These are phyloP conservation scores for Chouioia cunea DNA, from an alignment of 2,888 invertebrate species.

Conservation along the genomic window DNA sequence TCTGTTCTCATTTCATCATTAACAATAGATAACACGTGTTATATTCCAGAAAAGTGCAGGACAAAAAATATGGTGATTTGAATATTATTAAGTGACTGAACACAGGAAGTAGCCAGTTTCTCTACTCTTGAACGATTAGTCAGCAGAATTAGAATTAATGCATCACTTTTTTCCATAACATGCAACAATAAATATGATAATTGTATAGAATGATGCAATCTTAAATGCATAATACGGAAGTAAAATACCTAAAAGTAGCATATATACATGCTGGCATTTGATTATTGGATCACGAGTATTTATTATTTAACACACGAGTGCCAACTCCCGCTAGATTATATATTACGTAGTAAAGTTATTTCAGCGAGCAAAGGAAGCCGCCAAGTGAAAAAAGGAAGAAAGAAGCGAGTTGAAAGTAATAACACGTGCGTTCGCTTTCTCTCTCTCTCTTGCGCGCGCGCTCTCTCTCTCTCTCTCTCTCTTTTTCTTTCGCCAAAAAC, in stretches of 20 bases:
- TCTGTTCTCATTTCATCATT: no score
- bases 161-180: not conserved
- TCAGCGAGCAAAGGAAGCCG: constrained; percentile 22
- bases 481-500: constrained; percentile 2
- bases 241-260: not conserved
- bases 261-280: constrained; percentile 50
- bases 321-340: constrained; percentile 10
- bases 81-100: no score
- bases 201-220: constrained; percentile 6
- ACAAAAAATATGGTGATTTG: no score
- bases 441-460: no score
- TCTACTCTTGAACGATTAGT: no score
- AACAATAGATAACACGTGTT: no score
- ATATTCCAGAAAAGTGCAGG: no score
- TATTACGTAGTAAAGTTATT: constrained; percentile 16
- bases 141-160: no score
- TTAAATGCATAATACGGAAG: constrained; percentile 5
- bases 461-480: no score
- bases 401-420: constrained; percentile 31
- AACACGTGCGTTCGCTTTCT: constrained; percentile 1
- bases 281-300: constrained; percentile 35
- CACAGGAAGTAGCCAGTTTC: no score
- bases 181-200: constrained; percentile 14
- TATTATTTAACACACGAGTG: constrained; percentile 6
- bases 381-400: constrained; percentile 3